Evolutionary conservation across 2,797 vertebrate genomes (phyloP), one percentile per base, ranked within the genome.

Genomic region (Characodon lateralis): DNA sequence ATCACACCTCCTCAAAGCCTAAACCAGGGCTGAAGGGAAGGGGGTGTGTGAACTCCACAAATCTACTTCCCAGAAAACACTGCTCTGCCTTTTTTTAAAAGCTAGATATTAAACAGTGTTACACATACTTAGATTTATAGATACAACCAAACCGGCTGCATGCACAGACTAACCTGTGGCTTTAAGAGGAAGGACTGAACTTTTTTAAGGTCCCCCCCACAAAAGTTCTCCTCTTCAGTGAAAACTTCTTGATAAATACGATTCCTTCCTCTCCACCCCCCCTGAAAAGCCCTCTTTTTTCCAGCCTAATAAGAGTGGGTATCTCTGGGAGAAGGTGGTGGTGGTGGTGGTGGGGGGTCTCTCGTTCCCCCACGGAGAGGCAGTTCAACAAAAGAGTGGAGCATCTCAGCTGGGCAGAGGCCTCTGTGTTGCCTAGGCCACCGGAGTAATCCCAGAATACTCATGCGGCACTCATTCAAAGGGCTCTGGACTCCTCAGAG

Each of bases 391-490:
- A 96, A 95, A 84, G 93, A 92, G 90, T 74, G 88, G 91, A 91
- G 93, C 95, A 95, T 95, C 95, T 96, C 95, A 95, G 94, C 95
- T 95, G 94, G 93, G 92, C 89, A 92, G 90, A 92, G 93, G 90
- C 91, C 93, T 92, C 90, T 78, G 87, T 46, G 93, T 96, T 75
- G 74, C 93, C 95, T 90, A 89, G 94, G 93, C 78, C 87, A 96
- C 93, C 16, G 89, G 87, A 93, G 94, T 95, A 95, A 95, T 95
- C 94, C 94, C 93, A 94, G 93, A 94, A 94, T 93, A 91, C 93
- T 95, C 94, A 94, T 93, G 95, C 92, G 72, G 88, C 86, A 91
- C 83, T 87, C 93, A 94, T 93, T 95, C 94, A 95, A 93, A 94
- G 89, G 81, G 85, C 93, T 84, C 85, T 83, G 93, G 93, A 90